These are phyloP conservation scores for Cyaniris semiargus DNA, from an alignment of 2,888 invertebrate genomes.

Conservation along the genomic window DNA sequence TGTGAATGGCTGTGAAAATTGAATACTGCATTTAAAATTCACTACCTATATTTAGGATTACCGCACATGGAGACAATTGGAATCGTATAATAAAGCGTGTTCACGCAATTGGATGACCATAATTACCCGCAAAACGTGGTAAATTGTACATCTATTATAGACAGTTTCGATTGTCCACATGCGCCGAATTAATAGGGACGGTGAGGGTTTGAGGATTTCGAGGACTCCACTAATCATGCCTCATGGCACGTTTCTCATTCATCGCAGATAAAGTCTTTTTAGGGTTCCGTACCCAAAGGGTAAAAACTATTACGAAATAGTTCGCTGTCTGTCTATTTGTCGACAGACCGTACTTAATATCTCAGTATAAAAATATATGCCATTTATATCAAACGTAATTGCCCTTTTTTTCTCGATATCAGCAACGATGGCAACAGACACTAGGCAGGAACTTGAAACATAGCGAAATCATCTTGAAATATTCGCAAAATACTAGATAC, in stretches of 20 bases:
- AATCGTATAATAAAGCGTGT: constrained; percentile 53
- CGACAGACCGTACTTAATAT: too few relatives aligned
- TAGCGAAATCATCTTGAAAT: too few relatives aligned
- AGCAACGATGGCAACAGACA: too few relatives aligned
- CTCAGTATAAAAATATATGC: too few relatives aligned
- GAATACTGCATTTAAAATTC: constrained; percentile 45
- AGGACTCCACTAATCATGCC: constrained; percentile 65
- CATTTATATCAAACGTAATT: too few relatives aligned
- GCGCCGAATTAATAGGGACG: constrained; percentile 66
- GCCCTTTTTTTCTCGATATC: too few relatives aligned
- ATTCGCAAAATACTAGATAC: too few relatives aligned
- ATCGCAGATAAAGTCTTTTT: constrained; percentile 37
- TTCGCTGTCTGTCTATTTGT: too few relatives aligned
- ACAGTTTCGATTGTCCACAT: constrained; percentile 66
- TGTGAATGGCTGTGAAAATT: constrained; percentile 42
- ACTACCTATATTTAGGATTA: constrained; percentile 46
- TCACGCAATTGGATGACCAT: constrained; percentile 58
- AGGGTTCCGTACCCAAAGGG: background rate
- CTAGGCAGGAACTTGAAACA: too few relatives aligned
- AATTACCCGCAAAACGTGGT: constrained; percentile 70
- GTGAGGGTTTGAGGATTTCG: constrained; percentile 60
- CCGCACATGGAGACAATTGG: constrained; percentile 48
- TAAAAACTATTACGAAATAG: too few relatives aligned
- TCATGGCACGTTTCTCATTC: constrained; percentile 52
- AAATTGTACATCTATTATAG: constrained; percentile 57